A percentile compares a stretch with the other conserved stretches of the same genome.
These are phyloP conservation scores for Frankliniella intonsa DNA, from an alignment of 2,888 invertebrate species.

Conservation along the genomic window DNA sequence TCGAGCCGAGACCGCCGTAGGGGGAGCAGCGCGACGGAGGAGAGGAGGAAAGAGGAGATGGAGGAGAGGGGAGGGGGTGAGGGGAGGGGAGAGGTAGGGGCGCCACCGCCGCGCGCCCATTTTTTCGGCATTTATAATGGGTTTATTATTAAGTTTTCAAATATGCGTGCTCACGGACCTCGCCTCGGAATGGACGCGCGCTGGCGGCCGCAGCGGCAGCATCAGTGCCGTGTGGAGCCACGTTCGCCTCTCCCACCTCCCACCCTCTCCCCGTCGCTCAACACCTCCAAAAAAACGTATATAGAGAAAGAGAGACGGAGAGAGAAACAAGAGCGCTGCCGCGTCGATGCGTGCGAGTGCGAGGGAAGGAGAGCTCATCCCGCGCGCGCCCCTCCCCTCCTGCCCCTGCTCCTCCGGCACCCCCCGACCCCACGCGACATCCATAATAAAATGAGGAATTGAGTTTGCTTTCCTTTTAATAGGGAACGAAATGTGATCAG, in stretches of 20 bases:
- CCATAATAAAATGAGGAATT: slow-evolving; percentile 25
- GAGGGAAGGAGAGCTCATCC: too few species aligned
- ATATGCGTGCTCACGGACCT: slow-evolving; percentile 19
- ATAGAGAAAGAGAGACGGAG: too few species aligned
- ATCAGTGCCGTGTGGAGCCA: neutral
- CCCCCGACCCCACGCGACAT: neutral
- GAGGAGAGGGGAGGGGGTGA: neutral
- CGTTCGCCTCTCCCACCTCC: too few species aligned
- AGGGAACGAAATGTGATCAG: neutral
- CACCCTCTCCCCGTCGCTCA: too few species aligned
- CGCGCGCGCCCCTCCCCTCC: neutral
- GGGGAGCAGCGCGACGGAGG: too few species aligned
- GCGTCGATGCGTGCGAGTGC: too few species aligned
- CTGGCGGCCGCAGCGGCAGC: neutral
- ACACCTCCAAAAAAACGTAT: too few species aligned
- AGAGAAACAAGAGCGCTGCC: too few species aligned
- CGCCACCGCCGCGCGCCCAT: neutral
- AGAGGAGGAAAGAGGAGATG: too few species aligned
- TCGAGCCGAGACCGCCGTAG: neutral
- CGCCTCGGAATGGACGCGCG: neutral
- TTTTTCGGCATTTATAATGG: slow-evolving; percentile 25
- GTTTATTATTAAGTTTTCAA: slow-evolving; percentile 25
- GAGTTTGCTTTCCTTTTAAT: slow-evolving; percentile 21
- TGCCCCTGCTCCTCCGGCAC: neutral
- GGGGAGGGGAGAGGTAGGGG: neutral